Base-by-base conservation (phyloP, 2,888 invertebrate species). In the Drosophila cognata region DNA sequence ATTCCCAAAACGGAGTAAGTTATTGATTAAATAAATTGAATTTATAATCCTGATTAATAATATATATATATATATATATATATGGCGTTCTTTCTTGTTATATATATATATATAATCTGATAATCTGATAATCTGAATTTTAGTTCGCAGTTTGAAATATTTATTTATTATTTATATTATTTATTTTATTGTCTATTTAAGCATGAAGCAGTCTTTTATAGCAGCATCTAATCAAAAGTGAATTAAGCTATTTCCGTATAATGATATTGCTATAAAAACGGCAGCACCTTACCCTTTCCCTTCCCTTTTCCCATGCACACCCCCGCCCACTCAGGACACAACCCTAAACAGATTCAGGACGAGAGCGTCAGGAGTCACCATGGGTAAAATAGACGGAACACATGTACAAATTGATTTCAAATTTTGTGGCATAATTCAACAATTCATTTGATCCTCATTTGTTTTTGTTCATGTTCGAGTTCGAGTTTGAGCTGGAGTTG, bases 391-490 rank as follows among this genome's bases (percentile, higher is more conserved):
- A 35, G 48, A 53, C 38, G 58, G 50, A 69, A 74, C 85, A 84
- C 85, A 87, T 86, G 84, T 57, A 70, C 89, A 92, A 92, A 92
- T 92, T 92, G 92, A 91, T 92, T 92, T 91, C 82, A 82, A 87
- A 90, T 91, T 79, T 83, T 90, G 89, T 84, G 91, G 89, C 89
- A 89, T 81, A 89, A 89, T 91, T 88, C 83, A 77, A 82, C 81
- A 82, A 86, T 91, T 89, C 84, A 83, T 88, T 88, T 80, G 81
- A 82, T 84, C 79, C 77, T 71, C 80, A 75, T 69, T 77, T 71
- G 59, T 56, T 63, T 65, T 71, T 76, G 68, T 76, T 77, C 52
- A n/a, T n/a, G 16, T 31, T 52, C n/a, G 7, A 31, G 67, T 63
- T 71, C 46, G 38, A 66, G 57, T 52, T 52, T 0, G 46, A 21